Base-by-base conservation (phyloP, 2,113 vertebrate species). In the Carettochelys insculpta region DNA sequence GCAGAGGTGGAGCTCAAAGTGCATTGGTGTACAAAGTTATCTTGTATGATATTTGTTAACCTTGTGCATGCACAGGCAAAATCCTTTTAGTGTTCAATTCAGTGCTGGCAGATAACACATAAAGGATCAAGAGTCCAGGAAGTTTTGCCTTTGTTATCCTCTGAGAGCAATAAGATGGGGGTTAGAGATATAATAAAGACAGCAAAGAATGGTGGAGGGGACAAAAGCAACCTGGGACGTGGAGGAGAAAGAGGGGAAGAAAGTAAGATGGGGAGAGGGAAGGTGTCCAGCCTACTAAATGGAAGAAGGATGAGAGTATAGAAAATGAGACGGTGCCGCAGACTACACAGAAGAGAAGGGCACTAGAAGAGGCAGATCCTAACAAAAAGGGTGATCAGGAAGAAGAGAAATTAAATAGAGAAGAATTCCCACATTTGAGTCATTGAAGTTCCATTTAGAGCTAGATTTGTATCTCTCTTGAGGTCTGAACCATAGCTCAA, bases 261-360 rank as follows among this genome's bases (percentile, higher is more conserved):
- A 27, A 58, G 27, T 31, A 24, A 13, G 24, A 71, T 8, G 71
- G 50, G 19, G 31, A 29, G 14, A 47, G 51, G 73, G 43, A 77
- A 38, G 52, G 81, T 9, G 11, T 11, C 51, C 52, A 88, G 65
- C n/a, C 31, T 34, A 90, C 56, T 43, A 88, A 85, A 75, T 1
- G 50, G 24, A 9, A 50, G 16, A 47, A 79, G 9, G 14, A 51
- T 48, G 31, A n/a, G 31, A 4, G 16, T 22, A 8, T 51, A 16
- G 47, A 38, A 31, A 78, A 51, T 25, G 34, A 78, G 45, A 47
- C 2, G 51, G 29, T 14, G 54, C 2, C 89, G 41, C 51, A 77
- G 31, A 29, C 45, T 0, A n/a, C 45, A 31, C 6, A 75, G 31
- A 1, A 58, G 0, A 80, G 41, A 53, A 54, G 75, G n/a, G 2